A percentile compares a stretch with the other conserved stretches of the same genome.
These are phyloP conservation scores for Oligia strigilis DNA, from an alignment of 2,888 invertebrate species.

Conservation along the genomic window DNA sequence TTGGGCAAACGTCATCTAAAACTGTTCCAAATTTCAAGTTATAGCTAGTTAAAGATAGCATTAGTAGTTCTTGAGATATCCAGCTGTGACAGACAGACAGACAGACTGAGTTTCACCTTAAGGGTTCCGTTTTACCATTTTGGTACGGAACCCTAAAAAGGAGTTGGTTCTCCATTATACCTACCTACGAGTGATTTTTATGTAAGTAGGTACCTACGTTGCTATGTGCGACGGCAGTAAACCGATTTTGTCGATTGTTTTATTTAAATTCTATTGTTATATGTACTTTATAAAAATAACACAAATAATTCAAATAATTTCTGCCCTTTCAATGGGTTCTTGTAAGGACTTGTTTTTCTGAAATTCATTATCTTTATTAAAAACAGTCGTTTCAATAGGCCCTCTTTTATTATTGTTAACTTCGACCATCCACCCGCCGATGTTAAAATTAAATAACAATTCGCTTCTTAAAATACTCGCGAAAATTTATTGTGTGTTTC, in stretches of 20 bases:
- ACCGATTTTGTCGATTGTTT: not conserved
- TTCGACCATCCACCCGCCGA: slow-evolving; percentile 33
- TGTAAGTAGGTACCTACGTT: not conserved
- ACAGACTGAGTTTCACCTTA: too few species aligned
- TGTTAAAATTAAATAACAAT: slow-evolving; percentile 47
- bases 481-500: slow-evolving; percentile 27
- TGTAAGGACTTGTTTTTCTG: slow-evolving; percentile 30
- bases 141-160: too few species aligned
- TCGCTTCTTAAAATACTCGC: slow-evolving; percentile 25
- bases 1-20: too few species aligned
- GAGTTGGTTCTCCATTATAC: not conserved
- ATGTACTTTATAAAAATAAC: not conserved
- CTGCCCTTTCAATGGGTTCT: slow-evolving; percentile 3
- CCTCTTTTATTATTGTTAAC: slow-evolving; percentile 51
- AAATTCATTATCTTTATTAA: slow-evolving; percentile 34
- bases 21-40: too few species aligned
- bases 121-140: too few species aligned
- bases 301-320: slow-evolving; percentile 5
- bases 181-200: not conserved
- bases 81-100: too few species aligned
- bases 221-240: not conserved
- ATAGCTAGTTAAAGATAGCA: too few species aligned
- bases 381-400: slow-evolving; percentile 34
- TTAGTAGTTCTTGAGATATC: too few species aligned
- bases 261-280: not conserved